phyloP scores from a whole-genome alignment of 2,888 invertebrate genomes.

The Dexiosoma caninum region DNA sequence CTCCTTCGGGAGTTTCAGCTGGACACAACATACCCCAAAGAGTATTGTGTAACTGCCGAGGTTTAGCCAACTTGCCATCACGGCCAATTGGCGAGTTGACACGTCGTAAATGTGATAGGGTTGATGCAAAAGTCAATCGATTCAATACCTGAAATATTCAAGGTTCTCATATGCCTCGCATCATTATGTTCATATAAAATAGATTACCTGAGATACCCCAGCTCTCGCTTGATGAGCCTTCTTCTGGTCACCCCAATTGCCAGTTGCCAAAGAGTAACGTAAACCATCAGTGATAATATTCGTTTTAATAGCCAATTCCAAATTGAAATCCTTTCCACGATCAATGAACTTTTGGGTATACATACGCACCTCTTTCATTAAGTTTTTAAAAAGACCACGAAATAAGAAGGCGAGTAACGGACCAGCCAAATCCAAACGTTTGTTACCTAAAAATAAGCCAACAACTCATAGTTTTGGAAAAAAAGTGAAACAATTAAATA shows the following conservation, averaged over 20 bases:
- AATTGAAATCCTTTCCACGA: slow-evolving; percentile 98
- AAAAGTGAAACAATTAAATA: not conserved
- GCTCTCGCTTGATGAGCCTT: slow-evolving; percentile 95
- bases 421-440: slow-evolving; percentile 97
- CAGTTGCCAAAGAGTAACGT: slow-evolving; percentile 98
- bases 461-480: not conserved
- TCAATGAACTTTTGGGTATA: slow-evolving; percentile 99
- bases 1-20: slow-evolving; percentile 99
- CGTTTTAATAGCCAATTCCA: slow-evolving; percentile 93
- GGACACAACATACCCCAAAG: slow-evolving; percentile 99
- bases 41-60: slow-evolving; percentile 99
- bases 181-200: slow-evolving; percentile 18
- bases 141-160: slow-evolving; percentile 90
- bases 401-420: slow-evolving; percentile 98
- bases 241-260: slow-evolving; percentile 99
- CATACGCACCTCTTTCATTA: slow-evolving; percentile 98
- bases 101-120: slow-evolving; percentile 97
- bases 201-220: slow-evolving; percentile 86
- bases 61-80: slow-evolving; percentile 99
- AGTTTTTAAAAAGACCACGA: slow-evolving; percentile 95
- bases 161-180: not conserved
- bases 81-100: slow-evolving; percentile 99
- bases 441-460: slow-evolving; percentile 81
- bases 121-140: slow-evolving; percentile 98
- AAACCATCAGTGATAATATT: slow-evolving; percentile 98